phyloP scores from a whole-genome alignment of 2,888 invertebrate genomes.

The Eulithis testata region DNA sequence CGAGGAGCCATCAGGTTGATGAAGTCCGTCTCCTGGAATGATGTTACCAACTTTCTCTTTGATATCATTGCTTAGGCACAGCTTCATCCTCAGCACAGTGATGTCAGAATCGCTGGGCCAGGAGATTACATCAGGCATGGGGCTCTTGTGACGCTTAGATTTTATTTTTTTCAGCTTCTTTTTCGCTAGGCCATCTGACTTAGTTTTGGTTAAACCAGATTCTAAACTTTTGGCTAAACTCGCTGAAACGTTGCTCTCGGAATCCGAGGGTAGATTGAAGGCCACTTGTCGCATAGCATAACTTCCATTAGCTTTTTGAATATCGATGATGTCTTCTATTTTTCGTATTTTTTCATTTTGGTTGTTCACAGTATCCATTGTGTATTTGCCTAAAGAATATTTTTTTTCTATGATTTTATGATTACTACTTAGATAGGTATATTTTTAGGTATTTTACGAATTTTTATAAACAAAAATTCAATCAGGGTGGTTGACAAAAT shows the following conservation, averaged over 20 bases:
- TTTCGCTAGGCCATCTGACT: slow-evolving; percentile 49
- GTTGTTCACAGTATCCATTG: slow-evolving; percentile 55
- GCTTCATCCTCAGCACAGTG: slow-evolving; percentile 83
- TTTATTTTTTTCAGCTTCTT: slow-evolving; percentile 59
- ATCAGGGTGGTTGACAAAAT: slow-evolving; percentile 47
- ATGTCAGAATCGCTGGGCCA: slow-evolving; percentile 86
- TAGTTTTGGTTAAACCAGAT: slow-evolving; percentile 60
- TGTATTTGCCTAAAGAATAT: slow-evolving; percentile 30
- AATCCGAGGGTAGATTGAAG: slow-evolving; percentile 63
- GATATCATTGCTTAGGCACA: slow-evolving; percentile 61
- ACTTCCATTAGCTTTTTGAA: slow-evolving; percentile 74
- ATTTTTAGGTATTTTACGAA: slow-evolving; percentile 52
- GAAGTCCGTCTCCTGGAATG: slow-evolving; percentile 83
- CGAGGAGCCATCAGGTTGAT: slow-evolving; percentile 83
- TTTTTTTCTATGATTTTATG: no score
- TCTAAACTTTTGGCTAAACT: slow-evolving; percentile 63
- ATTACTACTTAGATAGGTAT: slow-evolving; percentile 25
- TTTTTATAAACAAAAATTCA: slow-evolving; percentile 52
- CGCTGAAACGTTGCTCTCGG: slow-evolving; percentile 56
- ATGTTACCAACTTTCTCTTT: slow-evolving; percentile 75
- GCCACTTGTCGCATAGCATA: slow-evolving; percentile 66
- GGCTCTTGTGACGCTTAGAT: slow-evolving; percentile 56
- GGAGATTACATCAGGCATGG: slow-evolving; percentile 65
- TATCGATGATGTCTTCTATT: slow-evolving; percentile 78
- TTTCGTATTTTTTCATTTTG: slow-evolving; percentile 61